phyloP scores from a whole-genome alignment of 2,888 invertebrate genomes.

The Drosophila barbarae region DNA sequence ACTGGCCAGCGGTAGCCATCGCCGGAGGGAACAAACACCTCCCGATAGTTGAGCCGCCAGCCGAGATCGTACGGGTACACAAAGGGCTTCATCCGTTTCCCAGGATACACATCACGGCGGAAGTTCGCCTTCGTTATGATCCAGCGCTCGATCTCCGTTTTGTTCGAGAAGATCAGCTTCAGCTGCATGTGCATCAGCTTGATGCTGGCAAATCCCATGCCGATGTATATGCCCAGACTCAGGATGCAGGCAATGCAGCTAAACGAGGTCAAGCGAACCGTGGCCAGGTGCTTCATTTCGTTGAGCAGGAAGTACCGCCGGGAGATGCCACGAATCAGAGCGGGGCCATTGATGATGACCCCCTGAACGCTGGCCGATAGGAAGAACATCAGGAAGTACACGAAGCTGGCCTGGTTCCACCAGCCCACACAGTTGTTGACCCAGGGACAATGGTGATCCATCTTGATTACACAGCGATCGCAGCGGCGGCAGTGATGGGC shows the following conservation, averaged over 20 bases:
- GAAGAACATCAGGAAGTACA: constrained; percentile 91
- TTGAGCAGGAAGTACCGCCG: constrained; percentile 72
- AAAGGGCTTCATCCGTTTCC: constrained; percentile 26
- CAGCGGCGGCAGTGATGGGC: constrained; percentile 98
- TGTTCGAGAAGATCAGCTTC: constrained; percentile 89
- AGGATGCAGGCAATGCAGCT: constrained; percentile 88
- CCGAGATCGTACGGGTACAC: constrained; percentile 93
- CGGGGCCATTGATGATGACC: constrained; percentile 84
- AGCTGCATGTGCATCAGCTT: constrained; percentile 92
- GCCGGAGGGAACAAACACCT: constrained; percentile 85
- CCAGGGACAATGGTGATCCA: constrained; percentile 99
- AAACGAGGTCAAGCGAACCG: constrained; percentile 85
- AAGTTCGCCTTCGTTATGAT: constrained; percentile 92
- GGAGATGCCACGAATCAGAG: constrained; percentile 86
- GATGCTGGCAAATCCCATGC: constrained; percentile 94
- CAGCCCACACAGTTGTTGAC: constrained; percentile 98
- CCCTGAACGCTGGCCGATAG: constrained; percentile 94
- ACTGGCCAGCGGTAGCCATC: constrained; percentile 89
- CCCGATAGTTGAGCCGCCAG: constrained; percentile 81
- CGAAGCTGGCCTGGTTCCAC: constrained; percentile 94
- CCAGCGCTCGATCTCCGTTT: constrained; percentile 98
- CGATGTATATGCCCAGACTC: constrained; percentile 92
- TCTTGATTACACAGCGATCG: constrained; percentile 93
- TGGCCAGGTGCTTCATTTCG: constrained; percentile 81
- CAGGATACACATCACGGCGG: constrained; percentile 79